Percentiles rank a stretch among this genome's conserved stretches.
Conservation (phyloP, 1,140 invertebrate genomes). For the Phenacoccus solenopsis region DNA sequence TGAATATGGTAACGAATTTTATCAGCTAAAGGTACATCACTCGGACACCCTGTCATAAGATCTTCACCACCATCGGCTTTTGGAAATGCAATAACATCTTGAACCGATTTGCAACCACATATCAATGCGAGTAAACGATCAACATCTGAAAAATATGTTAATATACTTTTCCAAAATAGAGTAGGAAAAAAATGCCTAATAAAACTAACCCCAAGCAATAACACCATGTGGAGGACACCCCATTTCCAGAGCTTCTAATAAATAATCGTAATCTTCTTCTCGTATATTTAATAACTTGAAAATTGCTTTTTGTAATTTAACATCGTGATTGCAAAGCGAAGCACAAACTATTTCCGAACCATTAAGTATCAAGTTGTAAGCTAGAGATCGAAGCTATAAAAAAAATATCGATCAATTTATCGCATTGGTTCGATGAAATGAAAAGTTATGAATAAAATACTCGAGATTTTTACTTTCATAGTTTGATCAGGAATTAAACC, state of each 20-base stretch:
- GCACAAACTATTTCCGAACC: constrained; percentile 95
- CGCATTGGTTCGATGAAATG: neutral
- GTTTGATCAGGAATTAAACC: constrained; percentile 45
- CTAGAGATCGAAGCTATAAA: constrained; percentile 54
- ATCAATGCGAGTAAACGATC: constrained; percentile 73
- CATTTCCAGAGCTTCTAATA: constrained; percentile 71
- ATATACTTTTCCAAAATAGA: constrained; percentile 20
- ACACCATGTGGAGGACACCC: constrained; percentile 98
- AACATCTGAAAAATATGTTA: constrained; percentile 45
- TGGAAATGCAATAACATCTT: constrained; percentile 97
- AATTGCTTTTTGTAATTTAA: constrained; percentile 65
- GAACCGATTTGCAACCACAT: constrained; percentile 63
- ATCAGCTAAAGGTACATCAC: constrained; percentile 51
- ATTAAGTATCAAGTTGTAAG: constrained; percentile 94
- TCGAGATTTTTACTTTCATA: constrained; percentile 58
- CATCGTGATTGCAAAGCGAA: constrained; percentile 86
- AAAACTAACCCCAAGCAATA: constrained; percentile 69
- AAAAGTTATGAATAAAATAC: constrained; percentile 35
- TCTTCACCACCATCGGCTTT: constrained; percentile 83
- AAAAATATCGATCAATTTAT: constrained; percentile 6
- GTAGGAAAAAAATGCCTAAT: no score
- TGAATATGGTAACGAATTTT: constrained; percentile 54
- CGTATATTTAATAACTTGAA: constrained; percentile 63
- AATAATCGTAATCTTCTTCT: constrained; percentile 53
- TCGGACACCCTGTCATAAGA: constrained; percentile 72